Conservation (phyloP, 2,797 vertebrate genomes). For the Galaxias olidus region DNA sequence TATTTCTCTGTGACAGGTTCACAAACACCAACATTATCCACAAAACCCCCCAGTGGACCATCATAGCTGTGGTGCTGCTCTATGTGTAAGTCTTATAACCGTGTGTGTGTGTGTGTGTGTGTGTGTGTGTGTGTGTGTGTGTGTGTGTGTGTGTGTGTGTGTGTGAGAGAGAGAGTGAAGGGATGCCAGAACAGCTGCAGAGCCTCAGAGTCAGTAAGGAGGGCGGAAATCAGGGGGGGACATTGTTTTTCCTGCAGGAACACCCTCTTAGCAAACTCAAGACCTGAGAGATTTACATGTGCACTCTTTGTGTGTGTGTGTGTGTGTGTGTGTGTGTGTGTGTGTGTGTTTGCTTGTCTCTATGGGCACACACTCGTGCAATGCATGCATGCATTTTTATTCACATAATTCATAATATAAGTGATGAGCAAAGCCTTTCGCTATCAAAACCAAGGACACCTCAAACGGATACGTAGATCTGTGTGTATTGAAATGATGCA, state of each 20-base stretch:
- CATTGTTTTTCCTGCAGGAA: constrained; percentile 38
- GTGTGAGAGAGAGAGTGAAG: neutral
- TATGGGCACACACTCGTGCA: neutral
- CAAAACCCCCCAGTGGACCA: constrained; percentile 75
- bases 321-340: constrained; percentile 23
- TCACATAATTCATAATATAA: too few relatives aligned
- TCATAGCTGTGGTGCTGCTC: constrained; percentile 74
- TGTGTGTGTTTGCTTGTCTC: constrained; percentile 25
- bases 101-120: neutral
- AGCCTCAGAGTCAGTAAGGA: constrained; percentile 10
- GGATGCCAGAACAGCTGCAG: constrained; percentile 40
- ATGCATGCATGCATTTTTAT: neutral
- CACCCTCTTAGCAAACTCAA: constrained; percentile 46
- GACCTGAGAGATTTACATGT: constrained; percentile 32
- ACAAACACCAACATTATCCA: constrained; percentile 77
- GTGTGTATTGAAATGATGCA: constrained; percentile 5
- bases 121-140: neutral
- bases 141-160: constrained; percentile 3
- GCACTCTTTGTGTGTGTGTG: constrained; percentile 11
- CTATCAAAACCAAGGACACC: too few relatives aligned
- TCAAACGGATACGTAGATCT: neutral
- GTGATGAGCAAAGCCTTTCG: too few relatives aligned
- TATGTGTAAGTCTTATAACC: constrained; percentile 70
- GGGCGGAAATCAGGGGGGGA: constrained; percentile 47
- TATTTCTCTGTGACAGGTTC: constrained; percentile 59